Evolutionary conservation across 2,888 invertebrate genomes (phyloP).

Genomic region (Plebejus anna): DNA sequence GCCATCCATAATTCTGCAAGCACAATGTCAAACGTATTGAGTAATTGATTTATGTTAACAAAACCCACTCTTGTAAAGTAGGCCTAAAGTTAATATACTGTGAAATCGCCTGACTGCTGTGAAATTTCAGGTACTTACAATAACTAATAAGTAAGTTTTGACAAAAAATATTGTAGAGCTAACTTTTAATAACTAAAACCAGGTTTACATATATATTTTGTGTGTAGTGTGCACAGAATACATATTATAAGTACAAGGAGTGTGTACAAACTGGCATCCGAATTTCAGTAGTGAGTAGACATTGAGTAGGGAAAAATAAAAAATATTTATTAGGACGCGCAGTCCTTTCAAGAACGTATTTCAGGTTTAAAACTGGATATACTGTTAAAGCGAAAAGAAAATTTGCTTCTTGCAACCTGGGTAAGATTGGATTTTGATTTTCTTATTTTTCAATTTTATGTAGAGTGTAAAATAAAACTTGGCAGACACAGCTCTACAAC

Average conservation of each 20-base stretch:
- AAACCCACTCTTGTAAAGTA: background rate
- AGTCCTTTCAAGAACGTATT: background rate
- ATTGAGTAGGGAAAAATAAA: background rate
- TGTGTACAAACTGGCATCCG: background rate
- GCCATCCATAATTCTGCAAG: background rate
- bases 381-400: background rate
- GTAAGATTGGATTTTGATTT: background rate
- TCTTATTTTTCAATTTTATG: background rate
- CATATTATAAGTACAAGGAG: too few species aligned
- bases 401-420: too few species aligned
- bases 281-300: background rate
- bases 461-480: background rate
- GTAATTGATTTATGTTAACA: conserved; percentile 8
- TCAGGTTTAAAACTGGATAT: background rate
- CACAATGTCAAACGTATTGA: background rate
- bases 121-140: background rate
- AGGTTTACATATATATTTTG: too few species aligned
- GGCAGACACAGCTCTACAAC: background rate
- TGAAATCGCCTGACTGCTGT: background rate
- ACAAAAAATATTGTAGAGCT: background rate
- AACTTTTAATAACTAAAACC: background rate
- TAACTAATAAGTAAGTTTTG: too few species aligned
- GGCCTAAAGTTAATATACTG: background rate
- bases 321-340: background rate
- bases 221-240: too few species aligned